Evolutionary conservation across 2,888 invertebrate species (phyloP).

Genomic region (Zele albiditarsus): DNA sequence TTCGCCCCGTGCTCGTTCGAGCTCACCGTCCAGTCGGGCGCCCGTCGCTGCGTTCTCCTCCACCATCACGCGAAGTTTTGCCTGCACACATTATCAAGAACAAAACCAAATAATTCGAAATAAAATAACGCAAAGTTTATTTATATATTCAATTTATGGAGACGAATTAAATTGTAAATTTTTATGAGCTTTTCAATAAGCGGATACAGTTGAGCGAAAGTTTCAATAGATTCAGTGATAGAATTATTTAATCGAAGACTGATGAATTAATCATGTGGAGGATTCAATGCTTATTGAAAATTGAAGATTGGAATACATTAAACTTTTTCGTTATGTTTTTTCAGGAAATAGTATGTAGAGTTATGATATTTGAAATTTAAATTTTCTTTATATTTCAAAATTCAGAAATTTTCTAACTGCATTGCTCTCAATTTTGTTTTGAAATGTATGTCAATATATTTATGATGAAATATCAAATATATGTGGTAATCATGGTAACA

Average conservation of each 20-base stretch:
- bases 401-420: too few relatives aligned
- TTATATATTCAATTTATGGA: background rate
- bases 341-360: background rate
- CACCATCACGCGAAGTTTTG: constrained; percentile 90
- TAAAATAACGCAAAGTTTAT: background rate
- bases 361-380: too few relatives aligned
- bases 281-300: constrained; percentile 4
- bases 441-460: too few relatives aligned
- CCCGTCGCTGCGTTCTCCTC: constrained; percentile 83
- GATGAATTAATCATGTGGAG: constrained; percentile 13
- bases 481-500: too few relatives aligned
- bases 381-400: too few relatives aligned
- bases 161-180: constrained; percentile 7
- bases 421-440: too few relatives aligned
- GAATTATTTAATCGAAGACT: constrained; percentile 26
- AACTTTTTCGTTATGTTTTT: background rate
- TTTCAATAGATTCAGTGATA: constrained; percentile 7
- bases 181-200: constrained; percentile 14
- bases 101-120: background rate
- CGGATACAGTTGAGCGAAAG: constrained; percentile 6
- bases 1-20: constrained; percentile 79
- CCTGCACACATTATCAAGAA: constrained; percentile 72
- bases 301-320: background rate
- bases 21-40: constrained; percentile 76
- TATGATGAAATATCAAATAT: too few relatives aligned